Base-by-base conservation (phyloP, 1,140 invertebrate species). In the Nomia melanderi region DNA sequence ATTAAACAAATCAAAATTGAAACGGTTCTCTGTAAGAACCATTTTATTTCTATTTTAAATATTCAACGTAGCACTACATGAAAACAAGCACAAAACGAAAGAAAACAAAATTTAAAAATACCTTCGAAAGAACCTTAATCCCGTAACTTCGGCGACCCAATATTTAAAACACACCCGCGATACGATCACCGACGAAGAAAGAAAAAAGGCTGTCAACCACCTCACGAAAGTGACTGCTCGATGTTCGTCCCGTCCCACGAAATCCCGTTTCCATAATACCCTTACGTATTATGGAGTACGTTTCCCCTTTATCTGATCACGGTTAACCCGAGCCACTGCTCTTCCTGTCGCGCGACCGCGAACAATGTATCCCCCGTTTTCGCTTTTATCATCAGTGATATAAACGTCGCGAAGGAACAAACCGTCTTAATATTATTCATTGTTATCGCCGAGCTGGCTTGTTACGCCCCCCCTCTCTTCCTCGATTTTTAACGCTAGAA, bases 351-450 rank as follows among this genome's bases (percentile, higher is more conserved):
- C 31, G 14, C 20, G 8, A 2, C 36, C 1, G 39, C 5, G n/a
- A 57, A 47, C 65, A 59, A 67, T 47, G 41, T 44, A 57, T 33
- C 23, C 23, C 20, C 20, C 47, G 5, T 17, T 65, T 36, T 17
- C 17, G 11, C 23, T 23, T 59, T 76, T 76, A 76, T 69, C 54
- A 56, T 69, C 64, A 29, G 73, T 23, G 33, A 74, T 74, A 76
- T 59, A 59, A 76, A 76, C 25, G 73, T 76, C 73, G 25, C 36
- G 31, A 25, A 23, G 39, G 39, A 36, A 69, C 64, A 59, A 76
- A 69, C 65, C 39, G 39, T 69, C 64, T 59, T 36, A 69, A 59
- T 76, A 76, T 76, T 76, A 76, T 59, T 76, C 73, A 60, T 60
- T 76, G 73, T 76, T 76, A 76, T 76, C 73, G 73, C 33, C 27